A percentile compares a stretch with the other conserved stretches of the same genome.
Conservation (phyloP, 2,888 invertebrate genomes). For the Pandemis cinnamomeana region DNA sequence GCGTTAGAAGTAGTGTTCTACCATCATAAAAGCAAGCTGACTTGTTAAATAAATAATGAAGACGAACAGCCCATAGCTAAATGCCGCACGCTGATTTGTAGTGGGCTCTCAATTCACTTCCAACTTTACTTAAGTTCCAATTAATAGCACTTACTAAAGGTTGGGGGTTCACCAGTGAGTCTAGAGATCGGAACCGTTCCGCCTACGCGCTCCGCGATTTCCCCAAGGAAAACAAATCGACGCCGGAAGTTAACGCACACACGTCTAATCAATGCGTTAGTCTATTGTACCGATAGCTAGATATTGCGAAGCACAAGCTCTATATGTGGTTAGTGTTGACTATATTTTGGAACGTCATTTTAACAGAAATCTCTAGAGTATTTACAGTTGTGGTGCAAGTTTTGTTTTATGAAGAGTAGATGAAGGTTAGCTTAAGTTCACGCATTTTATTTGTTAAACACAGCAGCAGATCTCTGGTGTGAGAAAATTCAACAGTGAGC, state of each 20-base stretch:
- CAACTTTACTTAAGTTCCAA: not conserved
- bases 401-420: too few relatives aligned
- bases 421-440: too few relatives aligned
- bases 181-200: slow-evolving; percentile 65
- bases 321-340: not conserved
- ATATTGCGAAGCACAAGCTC: not conserved
- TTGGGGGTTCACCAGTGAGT: slow-evolving; percentile 50
- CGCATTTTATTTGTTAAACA: too few relatives aligned
- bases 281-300: not conserved
- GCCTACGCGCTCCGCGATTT: slow-evolving; percentile 54
- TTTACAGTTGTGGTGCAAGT: too few relatives aligned
- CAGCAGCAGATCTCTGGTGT: too few relatives aligned
- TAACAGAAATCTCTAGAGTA: not conserved
- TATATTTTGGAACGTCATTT: not conserved
- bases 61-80: too few relatives aligned
- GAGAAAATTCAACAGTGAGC: too few relatives aligned
- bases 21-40: not conserved
- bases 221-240: slow-evolving; percentile 48
- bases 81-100: not conserved
- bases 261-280: not conserved
- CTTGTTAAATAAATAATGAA: not conserved
- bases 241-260: slow-evolving; percentile 28
- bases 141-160: slow-evolving; percentile 34
- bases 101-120: not conserved
- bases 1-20: too few relatives aligned